Percentiles rank a stretch among this genome's conserved stretches.
Conservation (phyloP, 2,797 vertebrate genomes). For the Ctenopoma multispine region DNA sequence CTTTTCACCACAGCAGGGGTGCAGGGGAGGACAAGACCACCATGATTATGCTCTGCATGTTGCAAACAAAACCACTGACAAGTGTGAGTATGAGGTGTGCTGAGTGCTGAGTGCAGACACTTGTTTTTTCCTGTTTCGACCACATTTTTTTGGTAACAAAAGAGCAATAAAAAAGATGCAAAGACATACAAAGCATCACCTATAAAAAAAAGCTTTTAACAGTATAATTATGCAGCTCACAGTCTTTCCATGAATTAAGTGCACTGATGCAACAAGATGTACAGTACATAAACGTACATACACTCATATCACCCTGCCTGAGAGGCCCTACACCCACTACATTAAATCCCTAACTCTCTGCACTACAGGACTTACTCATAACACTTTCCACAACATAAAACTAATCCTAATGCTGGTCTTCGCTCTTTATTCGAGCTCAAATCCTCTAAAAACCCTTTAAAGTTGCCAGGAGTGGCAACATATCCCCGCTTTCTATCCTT, state of each 20-base stretch:
- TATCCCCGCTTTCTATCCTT: neutral
- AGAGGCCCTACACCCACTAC: constrained; percentile 1
- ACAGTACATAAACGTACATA: constrained; percentile 17
- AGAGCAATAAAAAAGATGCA: neutral
- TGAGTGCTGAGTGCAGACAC: neutral
- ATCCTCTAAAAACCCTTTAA: constrained; percentile 56
- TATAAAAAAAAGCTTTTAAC: neutral
- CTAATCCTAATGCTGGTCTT: constrained; percentile 52
- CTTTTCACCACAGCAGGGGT: constrained; percentile 18
- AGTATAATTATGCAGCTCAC: constrained; percentile 9
- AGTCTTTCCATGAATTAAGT: neutral
- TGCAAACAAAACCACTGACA: constrained; percentile 9
- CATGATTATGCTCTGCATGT: constrained; percentile 27
- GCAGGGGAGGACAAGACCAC: constrained; percentile 11
- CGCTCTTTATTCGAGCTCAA: constrained; percentile 44
- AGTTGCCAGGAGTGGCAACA: constrained; percentile 33
- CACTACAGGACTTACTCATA: constrained; percentile 15
- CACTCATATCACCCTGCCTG: neutral
- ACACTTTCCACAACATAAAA: constrained; percentile 29
- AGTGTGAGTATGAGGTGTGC: neutral
- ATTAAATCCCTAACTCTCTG: constrained; percentile 34
- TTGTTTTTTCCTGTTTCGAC: constrained; percentile 12
- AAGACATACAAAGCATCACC: neutral
- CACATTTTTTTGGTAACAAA: neutral
- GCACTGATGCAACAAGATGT: constrained; percentile 29